Percentiles rank a stretch among this genome's conserved stretches.
Evolutionary conservation across 2,888 invertebrate species (phyloP).

Genomic region (Onchidella celtica): DNA sequence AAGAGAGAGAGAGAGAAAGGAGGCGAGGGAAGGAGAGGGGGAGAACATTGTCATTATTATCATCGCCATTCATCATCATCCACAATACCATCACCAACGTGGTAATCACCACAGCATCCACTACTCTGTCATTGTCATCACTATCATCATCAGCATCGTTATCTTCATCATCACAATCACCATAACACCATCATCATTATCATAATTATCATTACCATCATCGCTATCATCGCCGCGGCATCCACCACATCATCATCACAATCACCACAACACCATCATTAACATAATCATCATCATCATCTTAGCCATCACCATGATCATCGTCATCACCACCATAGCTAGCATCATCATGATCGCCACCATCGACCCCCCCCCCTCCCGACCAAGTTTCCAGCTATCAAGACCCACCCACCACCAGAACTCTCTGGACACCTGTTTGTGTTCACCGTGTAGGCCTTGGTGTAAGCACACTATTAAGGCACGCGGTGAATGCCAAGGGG

Average conservation of each 20-base stretch:
- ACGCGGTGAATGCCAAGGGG: conserved; percentile 99
- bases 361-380: background rate
- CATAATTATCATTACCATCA: background rate
- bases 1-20: background rate
- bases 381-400: no score
- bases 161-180: conserved; percentile 13
- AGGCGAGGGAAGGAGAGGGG: background rate
- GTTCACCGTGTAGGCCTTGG: conserved; percentile 84
- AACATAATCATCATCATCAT: background rate
- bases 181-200: background rate
- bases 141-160: conserved; percentile 21
- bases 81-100: conserved; percentile 14
- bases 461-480: conserved; percentile 95
- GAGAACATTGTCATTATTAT: background rate
- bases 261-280: background rate
- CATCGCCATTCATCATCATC: conserved; percentile 17
- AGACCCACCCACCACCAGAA: background rate
- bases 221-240: background rate
- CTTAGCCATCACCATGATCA: background rate
- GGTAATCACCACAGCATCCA: conserved; percentile 16
- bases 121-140: background rate
- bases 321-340: background rate
- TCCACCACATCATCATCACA: background rate
- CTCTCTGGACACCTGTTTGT: conserved; percentile 62
- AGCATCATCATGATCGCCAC: background rate